Percentiles rank a stretch among this genome's conserved stretches.
Evolutionary conservation across 1,140 invertebrate genomes (phyloP).

Genomic region (Conus betulinus): DNA sequence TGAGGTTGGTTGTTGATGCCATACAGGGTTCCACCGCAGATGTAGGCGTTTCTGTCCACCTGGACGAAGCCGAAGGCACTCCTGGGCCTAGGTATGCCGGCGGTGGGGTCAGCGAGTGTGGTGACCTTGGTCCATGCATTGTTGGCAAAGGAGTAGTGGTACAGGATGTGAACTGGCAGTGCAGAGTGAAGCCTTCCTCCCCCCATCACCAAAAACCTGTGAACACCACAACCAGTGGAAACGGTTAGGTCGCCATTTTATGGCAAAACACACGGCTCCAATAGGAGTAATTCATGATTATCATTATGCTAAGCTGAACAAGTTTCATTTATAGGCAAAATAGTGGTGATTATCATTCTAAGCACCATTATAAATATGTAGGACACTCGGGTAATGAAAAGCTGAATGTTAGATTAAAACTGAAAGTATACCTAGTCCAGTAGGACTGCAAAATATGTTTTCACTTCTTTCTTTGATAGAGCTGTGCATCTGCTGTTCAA

Average conservation of each 20-base stretch:
- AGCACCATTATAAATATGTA: no score
- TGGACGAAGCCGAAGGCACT: constrained; percentile 53
- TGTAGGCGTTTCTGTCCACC: constrained; percentile 44
- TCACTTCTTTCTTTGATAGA: no score
- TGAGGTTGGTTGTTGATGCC: constrained; percentile 14
- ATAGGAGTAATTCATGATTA: no score
- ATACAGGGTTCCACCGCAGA: constrained; percentile 50
- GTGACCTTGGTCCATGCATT: constrained; percentile 42
- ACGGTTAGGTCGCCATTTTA: background rate
- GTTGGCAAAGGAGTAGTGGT: constrained; percentile 36
- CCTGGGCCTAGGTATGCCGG: constrained; percentile 43
- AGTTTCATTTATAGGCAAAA: no score
- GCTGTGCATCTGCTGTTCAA: no score
- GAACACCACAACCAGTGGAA: background rate
- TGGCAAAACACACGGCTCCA: no score
- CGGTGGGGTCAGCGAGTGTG: constrained; percentile 30
- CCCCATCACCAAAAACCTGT: constrained; percentile 51
- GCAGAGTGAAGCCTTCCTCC: constrained; percentile 48
- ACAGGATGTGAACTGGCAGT: constrained; percentile 45
- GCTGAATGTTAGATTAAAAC: no score
- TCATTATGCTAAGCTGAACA: no score
- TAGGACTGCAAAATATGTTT: no score
- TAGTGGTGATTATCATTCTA: no score
- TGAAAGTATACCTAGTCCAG: no score
- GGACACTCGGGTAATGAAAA: no score